phyloP scores from a whole-genome alignment of 2,888 invertebrate species.

The Ypsolopha scabrella region DNA sequence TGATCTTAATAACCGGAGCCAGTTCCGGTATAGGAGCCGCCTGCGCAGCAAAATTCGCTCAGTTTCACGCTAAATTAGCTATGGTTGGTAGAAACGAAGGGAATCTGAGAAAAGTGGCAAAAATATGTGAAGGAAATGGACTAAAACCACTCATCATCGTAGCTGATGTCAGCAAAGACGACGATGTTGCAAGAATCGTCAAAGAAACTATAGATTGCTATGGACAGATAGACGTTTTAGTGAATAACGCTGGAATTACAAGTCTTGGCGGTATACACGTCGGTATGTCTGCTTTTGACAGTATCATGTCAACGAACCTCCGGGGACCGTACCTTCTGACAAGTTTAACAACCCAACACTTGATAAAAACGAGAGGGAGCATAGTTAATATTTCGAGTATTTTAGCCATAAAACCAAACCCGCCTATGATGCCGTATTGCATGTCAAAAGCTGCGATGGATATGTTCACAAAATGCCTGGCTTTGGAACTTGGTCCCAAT shows the following conservation, averaged over 20 bases:
- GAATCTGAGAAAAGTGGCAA: constrained; percentile 32
- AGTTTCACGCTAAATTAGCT: constrained; percentile 30
- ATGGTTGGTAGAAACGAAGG: constrained; percentile 39
- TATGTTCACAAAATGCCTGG: constrained; percentile 42
- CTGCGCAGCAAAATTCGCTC: constrained; percentile 39
- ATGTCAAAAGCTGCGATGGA: constrained; percentile 52
- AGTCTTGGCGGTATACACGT: constrained; percentile 18
- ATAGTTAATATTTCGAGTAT: constrained; percentile 47
- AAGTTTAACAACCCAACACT: constrained; percentile 28
- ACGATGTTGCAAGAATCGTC: constrained; percentile 32
- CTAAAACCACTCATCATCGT: constrained; percentile 28
- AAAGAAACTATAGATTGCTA: constrained; percentile 29
- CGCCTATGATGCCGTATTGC: constrained; percentile 37
- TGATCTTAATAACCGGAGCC: constrained; percentile 48
- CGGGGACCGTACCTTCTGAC: constrained; percentile 41
- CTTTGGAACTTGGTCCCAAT: constrained; percentile 33
- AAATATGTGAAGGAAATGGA: constrained; percentile 32
- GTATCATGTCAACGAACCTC: constrained; percentile 38
- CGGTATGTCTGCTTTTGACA: constrained; percentile 31
- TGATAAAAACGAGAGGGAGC: constrained; percentile 37
- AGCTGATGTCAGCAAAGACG: constrained; percentile 38
- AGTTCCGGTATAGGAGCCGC: constrained; percentile 52
- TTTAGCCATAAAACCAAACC: constrained; percentile 28
- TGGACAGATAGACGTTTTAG: constrained; percentile 36
- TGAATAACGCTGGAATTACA: constrained; percentile 47